phyloP scores from a whole-genome alignment of 2,888 invertebrate species.

The Spodoptera exigua region DNA sequence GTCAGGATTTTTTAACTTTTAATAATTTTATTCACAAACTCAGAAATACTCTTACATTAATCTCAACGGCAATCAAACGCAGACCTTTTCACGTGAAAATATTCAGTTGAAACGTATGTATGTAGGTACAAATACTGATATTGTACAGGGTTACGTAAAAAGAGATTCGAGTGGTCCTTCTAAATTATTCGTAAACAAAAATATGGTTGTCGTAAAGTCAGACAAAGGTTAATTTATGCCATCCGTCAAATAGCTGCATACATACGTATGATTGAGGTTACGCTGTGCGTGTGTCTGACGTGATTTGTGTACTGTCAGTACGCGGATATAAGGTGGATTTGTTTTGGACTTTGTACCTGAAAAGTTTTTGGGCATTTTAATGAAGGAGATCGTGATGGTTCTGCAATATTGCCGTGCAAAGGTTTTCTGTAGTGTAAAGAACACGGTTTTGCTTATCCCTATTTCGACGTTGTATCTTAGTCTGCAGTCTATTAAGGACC shows the following conservation, averaged over 20 bases:
- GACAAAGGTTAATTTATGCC: slow-evolving; percentile 57
- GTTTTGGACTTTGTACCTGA: slow-evolving; percentile 5
- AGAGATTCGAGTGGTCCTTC: slow-evolving; percentile 33
- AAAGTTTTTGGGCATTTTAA: slow-evolving; percentile 5
- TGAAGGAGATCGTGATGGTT: neutral
- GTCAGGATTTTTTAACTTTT: too few species aligned
- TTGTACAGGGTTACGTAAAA: slow-evolving; percentile 27
- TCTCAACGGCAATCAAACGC: slow-evolving; percentile 26
- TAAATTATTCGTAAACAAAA: slow-evolving; percentile 55
- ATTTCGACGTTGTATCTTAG: too few species aligned
- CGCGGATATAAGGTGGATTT: slow-evolving; percentile 9
- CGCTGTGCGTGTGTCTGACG: slow-evolving; percentile 15
- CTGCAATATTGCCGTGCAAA: too few species aligned
- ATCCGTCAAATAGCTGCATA: slow-evolving; percentile 45
- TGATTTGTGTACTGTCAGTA: slow-evolving; percentile 43
- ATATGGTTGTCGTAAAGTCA: slow-evolving; percentile 51
- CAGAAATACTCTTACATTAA: slow-evolving; percentile 18
- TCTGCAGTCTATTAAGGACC: too few species aligned
- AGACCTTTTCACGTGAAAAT: slow-evolving; percentile 20
- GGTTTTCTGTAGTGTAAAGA: too few species aligned
- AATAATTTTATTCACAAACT: slow-evolving; percentile 1
- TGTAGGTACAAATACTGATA: slow-evolving; percentile 30
- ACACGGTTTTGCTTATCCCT: too few species aligned
- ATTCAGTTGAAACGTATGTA: slow-evolving; percentile 6
- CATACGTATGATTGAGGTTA: slow-evolving; percentile 31